These are phyloP conservation scores for Cephus sareptanus DNA, from an alignment of 2,888 invertebrate species.

Conservation along the genomic window DNA sequence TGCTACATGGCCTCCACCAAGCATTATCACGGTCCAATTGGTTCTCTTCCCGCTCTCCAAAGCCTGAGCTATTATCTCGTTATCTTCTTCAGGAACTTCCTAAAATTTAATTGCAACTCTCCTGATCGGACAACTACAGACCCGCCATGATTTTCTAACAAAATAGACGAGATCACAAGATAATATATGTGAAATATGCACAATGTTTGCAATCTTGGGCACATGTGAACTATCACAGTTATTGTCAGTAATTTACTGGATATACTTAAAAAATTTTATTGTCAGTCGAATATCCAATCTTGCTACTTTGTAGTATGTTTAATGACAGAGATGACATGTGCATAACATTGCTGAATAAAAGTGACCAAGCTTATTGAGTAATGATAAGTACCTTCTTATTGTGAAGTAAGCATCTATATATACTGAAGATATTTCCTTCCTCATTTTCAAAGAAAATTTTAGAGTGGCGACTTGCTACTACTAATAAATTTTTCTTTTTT, in stretches of 20 bases:
- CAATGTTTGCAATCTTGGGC: neutral
- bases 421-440: conserved; percentile 76
- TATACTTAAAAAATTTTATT: neutral
- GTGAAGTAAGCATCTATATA: conserved; percentile 79
- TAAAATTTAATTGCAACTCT: conserved; percentile 53
- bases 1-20: conserved; percentile 88
- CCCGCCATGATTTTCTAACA: conserved; percentile 38
- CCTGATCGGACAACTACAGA: conserved; percentile 42
- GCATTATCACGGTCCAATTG: conserved; percentile 82
- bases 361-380: neutral
- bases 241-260: neutral
- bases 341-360: conserved; percentile 19
- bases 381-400: conserved; percentile 73
- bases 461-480: conserved; percentile 72
- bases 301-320: neutral
- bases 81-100: conserved; percentile 65
- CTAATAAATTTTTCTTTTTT: conserved; percentile 43
- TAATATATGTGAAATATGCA: conserved; percentile 14
- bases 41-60: conserved; percentile 63
- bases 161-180: conserved; percentile 40
- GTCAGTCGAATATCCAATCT: neutral
- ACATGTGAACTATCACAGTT: neutral
- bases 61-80: conserved; percentile 56
- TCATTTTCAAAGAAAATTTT: conserved; percentile 80
- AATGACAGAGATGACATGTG: conserved; percentile 54